Evolutionary conservation across 2,797 vertebrate species (phyloP).

Genomic region (Craterocephalus amniculus): DNA sequence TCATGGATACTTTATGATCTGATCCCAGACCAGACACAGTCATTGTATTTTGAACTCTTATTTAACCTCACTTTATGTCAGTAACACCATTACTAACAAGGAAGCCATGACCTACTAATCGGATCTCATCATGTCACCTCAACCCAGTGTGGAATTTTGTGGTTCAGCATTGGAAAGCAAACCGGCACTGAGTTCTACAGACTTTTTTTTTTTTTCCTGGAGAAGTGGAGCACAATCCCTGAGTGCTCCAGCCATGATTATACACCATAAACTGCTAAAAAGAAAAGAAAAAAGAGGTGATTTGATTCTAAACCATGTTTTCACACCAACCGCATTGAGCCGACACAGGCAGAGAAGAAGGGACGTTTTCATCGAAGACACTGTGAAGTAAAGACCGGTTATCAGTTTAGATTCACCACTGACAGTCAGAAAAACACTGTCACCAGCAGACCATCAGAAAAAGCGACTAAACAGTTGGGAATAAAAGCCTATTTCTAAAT

Average conservation of each 20-base stretch:
- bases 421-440: conserved; percentile 49
- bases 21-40: conserved; percentile 42
- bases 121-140: conserved; percentile 33
- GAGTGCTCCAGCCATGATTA: conserved; percentile 32
- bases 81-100: conserved; percentile 26
- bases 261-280: conserved; percentile 20
- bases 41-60: conserved; percentile 32
- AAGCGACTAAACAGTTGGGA: conserved; percentile 31
- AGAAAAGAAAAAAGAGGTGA: conserved; percentile 37
- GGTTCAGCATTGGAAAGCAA: conserved; percentile 24
- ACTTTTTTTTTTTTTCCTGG: conserved; percentile 16
- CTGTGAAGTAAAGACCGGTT: conserved; percentile 57
- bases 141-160: conserved; percentile 35
- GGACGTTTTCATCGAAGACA: conserved; percentile 53
- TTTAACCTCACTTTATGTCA: conserved; percentile 42
- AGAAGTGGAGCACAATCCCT: conserved; percentile 39
- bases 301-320: conserved; percentile 32
- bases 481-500: conserved; percentile 37
- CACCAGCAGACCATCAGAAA: conserved; percentile 46
- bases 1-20: conserved; percentile 38
- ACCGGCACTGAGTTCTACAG: conserved; percentile 34
- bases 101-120: conserved; percentile 46
- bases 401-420: conserved; percentile 28
- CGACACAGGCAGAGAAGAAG: conserved; percentile 16
- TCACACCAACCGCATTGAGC: conserved; percentile 26